These are phyloP conservation scores for Pitangus sulphuratus DNA, from an alignment of 2,797 vertebrate genomes.

Conservation along the genomic window DNA sequence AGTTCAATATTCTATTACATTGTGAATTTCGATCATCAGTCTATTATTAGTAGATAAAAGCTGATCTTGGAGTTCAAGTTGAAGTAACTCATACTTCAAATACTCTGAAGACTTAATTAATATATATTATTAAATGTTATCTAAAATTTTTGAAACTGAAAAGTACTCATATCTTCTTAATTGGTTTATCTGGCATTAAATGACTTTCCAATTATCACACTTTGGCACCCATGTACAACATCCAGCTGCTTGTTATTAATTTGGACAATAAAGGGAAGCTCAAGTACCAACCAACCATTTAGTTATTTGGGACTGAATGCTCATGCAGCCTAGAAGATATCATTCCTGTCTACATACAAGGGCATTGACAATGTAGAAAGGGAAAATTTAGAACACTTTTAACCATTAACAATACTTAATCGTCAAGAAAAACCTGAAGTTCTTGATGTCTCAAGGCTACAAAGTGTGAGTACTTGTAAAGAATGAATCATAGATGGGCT, in stretches of 20 bases:
- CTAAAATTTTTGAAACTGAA: not conserved
- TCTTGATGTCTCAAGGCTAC: conserved; percentile 9
- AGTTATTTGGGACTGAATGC: not conserved
- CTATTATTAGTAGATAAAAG: not conserved
- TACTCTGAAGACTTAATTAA: not conserved
- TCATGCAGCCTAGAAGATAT: not conserved
- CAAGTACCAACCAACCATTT: not conserved
- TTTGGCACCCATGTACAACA: not conserved
- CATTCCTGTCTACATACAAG: not conserved
- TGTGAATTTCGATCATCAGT: not conserved
- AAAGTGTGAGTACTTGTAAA: not conserved
- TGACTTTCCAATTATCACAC: not conserved
- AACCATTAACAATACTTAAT: not conserved
- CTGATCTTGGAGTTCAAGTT: not conserved
- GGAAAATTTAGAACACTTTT: not conserved
- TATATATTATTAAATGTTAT: not conserved
- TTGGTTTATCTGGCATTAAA: not conserved
- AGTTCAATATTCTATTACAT: not conserved
- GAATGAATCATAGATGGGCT: conserved; percentile 58
- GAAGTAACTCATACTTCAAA: not conserved
- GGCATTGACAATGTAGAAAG: not conserved
- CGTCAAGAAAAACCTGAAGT: not conserved
- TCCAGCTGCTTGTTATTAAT: not conserved
- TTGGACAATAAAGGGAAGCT: not conserved
- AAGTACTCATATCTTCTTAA: not conserved